Conservation (phyloP, 2,888 invertebrate genomes). For the Rotaria socialis region DNA sequence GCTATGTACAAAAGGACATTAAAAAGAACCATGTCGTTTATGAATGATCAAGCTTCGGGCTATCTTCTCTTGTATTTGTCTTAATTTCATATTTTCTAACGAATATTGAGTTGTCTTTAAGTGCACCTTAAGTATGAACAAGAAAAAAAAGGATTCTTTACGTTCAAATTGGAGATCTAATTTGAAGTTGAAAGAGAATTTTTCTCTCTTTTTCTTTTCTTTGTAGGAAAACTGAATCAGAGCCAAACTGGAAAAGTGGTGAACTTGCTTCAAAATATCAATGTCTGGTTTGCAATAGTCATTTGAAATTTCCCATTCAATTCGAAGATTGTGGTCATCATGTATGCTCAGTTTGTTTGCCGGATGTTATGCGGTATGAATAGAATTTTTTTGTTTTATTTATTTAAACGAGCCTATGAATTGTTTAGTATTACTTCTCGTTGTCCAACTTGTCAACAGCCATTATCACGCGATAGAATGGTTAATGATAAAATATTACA, state of each 20-base stretch:
- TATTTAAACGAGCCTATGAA: too few relatives aligned
- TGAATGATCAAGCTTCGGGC: too few relatives aligned
- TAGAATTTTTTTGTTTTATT: slow-evolving; percentile 45
- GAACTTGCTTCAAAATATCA: slow-evolving; percentile 51
- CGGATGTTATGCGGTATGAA: slow-evolving; percentile 51
- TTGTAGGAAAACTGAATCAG: neutral
- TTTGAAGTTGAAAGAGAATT: too few relatives aligned
- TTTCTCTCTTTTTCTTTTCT: too few relatives aligned
- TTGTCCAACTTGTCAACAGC: slow-evolving; percentile 51
- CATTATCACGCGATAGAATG: slow-evolving; percentile 49
- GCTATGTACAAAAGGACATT: too few relatives aligned
- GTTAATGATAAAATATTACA: slow-evolving; percentile 52
- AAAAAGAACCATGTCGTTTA: too few relatives aligned
- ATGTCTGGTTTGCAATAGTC: slow-evolving; percentile 52
- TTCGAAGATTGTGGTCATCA: slow-evolving; percentile 54
- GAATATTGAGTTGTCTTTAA: too few relatives aligned
- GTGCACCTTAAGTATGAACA: too few relatives aligned
- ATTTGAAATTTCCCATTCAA: slow-evolving; percentile 53
- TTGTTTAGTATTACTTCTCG: slow-evolving; percentile 49
- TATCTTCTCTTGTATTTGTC: too few relatives aligned
- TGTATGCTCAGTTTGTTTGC: slow-evolving; percentile 53
- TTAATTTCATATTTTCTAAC: too few relatives aligned
- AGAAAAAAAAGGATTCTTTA: too few relatives aligned
- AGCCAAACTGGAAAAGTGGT: slow-evolving; percentile 43
- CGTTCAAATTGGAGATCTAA: too few relatives aligned